Evolutionary conservation across 2,797 vertebrate species (phyloP).

Genomic region (Brachyrhaphis roseni): DNA sequence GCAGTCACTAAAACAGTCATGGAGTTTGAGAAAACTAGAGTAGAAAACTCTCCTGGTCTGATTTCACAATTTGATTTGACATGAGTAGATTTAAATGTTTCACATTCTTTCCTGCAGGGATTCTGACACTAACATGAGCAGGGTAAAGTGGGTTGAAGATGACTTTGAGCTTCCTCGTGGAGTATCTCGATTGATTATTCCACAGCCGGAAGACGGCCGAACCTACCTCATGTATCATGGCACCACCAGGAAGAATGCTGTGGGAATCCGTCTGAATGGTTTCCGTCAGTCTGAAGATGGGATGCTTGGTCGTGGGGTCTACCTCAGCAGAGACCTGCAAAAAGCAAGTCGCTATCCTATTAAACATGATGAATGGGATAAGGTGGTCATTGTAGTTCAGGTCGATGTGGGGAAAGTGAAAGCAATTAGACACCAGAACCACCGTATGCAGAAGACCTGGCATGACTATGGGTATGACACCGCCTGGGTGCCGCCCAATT

Average conservation of each 20-base stretch:
- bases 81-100: background rate
- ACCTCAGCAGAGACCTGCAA: conserved; percentile 73
- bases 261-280: background rate
- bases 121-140: conserved; percentile 3
- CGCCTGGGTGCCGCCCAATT: conserved; percentile 72
- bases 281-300: conserved; percentile 46
- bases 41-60: background rate
- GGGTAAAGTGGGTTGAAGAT: conserved; percentile 38
- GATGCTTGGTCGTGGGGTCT: conserved; percentile 75
- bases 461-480: conserved; percentile 27
- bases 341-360: conserved; percentile 73
- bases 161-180: conserved; percentile 14
- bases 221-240: conserved; percentile 77
- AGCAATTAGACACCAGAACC: conserved; percentile 29
- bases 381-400: conserved; percentile 50
- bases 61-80: background rate
- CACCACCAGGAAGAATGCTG: conserved; percentile 24
- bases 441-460: conserved; percentile 64
- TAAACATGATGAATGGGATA: rapidly evolving
- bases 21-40: background rate
- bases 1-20: background rate
- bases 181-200: background rate
- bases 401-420: conserved; percentile 73
- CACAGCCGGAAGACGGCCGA: background rate
- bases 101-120: background rate